Conservation (phyloP, 2,888 invertebrate species). For the Lithodes maja region DNA sequence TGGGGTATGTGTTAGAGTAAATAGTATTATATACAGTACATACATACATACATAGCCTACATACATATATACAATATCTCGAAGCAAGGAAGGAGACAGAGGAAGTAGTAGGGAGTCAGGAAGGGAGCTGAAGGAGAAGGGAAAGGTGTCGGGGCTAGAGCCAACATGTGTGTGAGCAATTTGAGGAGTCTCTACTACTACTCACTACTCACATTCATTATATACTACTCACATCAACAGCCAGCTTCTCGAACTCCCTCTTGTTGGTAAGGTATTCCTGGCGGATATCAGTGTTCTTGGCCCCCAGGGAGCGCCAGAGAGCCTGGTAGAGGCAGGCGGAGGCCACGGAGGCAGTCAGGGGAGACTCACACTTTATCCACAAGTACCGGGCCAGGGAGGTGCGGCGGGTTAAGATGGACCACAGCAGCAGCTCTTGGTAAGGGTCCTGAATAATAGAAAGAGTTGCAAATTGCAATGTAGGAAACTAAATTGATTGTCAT, state of each 20-base stretch:
- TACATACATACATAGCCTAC: too few species aligned
- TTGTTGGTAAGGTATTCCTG: constrained; percentile 46
- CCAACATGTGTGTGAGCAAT: too few species aligned
- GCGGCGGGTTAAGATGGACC: constrained; percentile 72
- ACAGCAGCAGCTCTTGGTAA: constrained; percentile 72
- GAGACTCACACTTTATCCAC: constrained; percentile 75
- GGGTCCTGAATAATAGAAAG: constrained; percentile 64
- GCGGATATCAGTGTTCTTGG: constrained; percentile 55
- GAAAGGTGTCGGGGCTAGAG: too few species aligned
- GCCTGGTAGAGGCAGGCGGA: constrained; percentile 73
- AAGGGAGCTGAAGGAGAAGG: too few species aligned
- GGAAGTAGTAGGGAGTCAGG: too few species aligned
- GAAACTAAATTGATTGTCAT: background rate
- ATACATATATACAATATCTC: too few species aligned
- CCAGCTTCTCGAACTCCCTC: constrained; percentile 74
- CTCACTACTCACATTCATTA: too few species aligned
- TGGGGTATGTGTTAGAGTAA: too few species aligned
- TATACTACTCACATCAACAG: constrained; percentile 70
- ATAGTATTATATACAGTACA: too few species aligned
- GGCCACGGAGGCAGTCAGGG: constrained; percentile 74
- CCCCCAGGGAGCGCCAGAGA: constrained; percentile 72
- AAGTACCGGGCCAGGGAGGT: constrained; percentile 74
- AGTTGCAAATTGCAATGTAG: background rate
- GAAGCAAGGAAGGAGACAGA: too few species aligned
- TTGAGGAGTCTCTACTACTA: too few species aligned